Evolutionary conservation across 2,888 invertebrate species (phyloP).

Genomic region (Cerastis rubricosa): DNA sequence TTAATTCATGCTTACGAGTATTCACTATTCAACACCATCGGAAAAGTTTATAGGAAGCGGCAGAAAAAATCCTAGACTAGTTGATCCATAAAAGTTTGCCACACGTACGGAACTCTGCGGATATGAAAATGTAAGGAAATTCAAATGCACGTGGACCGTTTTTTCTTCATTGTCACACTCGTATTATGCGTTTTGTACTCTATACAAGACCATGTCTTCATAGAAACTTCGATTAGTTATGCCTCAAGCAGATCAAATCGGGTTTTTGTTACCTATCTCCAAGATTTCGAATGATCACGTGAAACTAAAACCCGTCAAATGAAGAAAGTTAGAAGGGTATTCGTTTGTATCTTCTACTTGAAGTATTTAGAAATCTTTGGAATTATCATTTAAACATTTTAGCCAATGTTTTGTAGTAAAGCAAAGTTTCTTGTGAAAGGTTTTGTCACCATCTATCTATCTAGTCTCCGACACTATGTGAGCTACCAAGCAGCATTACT

Average conservation of each 20-base stretch:
- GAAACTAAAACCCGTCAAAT: slow-evolving; percentile 35
- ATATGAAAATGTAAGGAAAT: slow-evolving; percentile 14
- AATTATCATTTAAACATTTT: not conserved
- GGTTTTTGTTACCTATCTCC: slow-evolving; percentile 31
- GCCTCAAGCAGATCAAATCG: slow-evolving; percentile 31
- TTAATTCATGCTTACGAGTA: not conserved
- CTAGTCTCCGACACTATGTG: too few relatives aligned
- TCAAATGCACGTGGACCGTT: not conserved
- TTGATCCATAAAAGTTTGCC: not conserved
- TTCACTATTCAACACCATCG: not conserved
- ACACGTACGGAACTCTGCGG: not conserved
- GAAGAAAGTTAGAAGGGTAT: slow-evolving; percentile 33
- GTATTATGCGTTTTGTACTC: not conserved
- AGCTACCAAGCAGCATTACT: not conserved
- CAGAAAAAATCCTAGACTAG: not conserved
- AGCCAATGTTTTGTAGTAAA: not conserved
- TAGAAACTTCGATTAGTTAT: slow-evolving; percentile 20
- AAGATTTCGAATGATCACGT: slow-evolving; percentile 45
- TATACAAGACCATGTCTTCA: not conserved
- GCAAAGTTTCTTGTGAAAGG: not conserved
- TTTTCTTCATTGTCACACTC: not conserved
- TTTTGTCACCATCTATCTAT: not conserved
- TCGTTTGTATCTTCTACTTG: not conserved
- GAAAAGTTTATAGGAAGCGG: not conserved
- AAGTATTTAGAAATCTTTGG: slow-evolving; percentile 3